Conservation (phyloP, 1,140 invertebrate genomes). For the Phenacoccus solenopsis region DNA sequence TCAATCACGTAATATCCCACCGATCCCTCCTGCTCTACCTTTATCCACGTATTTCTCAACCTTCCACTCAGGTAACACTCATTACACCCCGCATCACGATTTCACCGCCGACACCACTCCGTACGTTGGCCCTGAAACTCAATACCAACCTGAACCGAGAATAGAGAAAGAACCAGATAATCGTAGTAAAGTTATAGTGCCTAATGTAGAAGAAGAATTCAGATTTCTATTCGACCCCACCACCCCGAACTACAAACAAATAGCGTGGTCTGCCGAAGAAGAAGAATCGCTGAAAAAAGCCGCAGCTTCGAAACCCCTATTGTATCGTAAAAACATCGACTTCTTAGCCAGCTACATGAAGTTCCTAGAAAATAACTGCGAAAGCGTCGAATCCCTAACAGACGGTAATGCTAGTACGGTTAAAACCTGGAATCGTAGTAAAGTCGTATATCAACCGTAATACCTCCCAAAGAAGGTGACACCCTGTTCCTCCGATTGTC, state of each 20-base stretch:
- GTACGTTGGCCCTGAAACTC: neutral
- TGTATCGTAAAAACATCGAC: constrained; percentile 32
- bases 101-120: neutral
- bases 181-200: constrained; percentile 58
- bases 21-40: neutral
- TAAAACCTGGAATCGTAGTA: neutral
- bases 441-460: neutral
- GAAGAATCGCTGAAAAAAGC: neutral
- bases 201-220: constrained; percentile 72
- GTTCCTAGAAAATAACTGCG: constrained; percentile 52
- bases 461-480: neutral
- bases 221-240: constrained; percentile 45
- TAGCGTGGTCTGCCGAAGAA: neutral
- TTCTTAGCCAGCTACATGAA: constrained; percentile 75
- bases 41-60: constrained; percentile 7
- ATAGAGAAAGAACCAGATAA: neutral
- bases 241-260: neutral
- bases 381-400: constrained; percentile 46
- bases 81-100: neutral
- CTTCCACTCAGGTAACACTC: neutral
- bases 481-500: neutral
- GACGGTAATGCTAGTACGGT: neutral
- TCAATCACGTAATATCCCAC: neutral
- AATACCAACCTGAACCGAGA: neutral
- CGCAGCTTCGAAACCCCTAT: neutral